Evolutionary conservation across 2,113 vertebrate species (phyloP).

Genomic region (Ochotona princeps): DNA sequence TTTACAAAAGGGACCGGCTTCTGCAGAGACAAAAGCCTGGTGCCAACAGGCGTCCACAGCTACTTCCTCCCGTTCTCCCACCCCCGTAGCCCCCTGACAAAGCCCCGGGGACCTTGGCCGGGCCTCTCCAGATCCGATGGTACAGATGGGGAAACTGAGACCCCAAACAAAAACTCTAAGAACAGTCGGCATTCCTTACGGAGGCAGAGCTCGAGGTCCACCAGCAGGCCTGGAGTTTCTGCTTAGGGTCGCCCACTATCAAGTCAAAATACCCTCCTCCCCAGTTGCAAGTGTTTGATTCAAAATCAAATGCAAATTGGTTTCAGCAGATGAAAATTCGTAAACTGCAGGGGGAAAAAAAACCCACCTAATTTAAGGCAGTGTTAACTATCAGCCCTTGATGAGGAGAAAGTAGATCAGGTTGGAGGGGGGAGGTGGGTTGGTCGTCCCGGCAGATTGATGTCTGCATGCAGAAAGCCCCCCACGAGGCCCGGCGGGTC

Average conservation of each 20-base stretch:
- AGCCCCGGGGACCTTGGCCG: not conserved
- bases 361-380: not conserved
- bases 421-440: not conserved
- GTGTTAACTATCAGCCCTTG: conserved; percentile 42
- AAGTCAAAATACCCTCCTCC: not conserved
- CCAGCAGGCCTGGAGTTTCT: not conserved
- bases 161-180: not conserved
- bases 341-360: not conserved
- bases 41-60: not conserved
- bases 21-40: conserved; percentile 39
- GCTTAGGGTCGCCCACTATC: not conserved
- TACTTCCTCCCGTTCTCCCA: not conserved
- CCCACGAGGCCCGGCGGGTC: not conserved
- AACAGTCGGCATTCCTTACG: not conserved
- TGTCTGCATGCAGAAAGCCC: conserved; percentile 12
- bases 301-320: conserved; percentile 53
- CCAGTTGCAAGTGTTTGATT: not conserved
- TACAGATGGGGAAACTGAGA: conserved; percentile 68
- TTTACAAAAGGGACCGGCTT: conserved; percentile 52
- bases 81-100: conserved; percentile 24
- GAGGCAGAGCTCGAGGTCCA: not conserved
- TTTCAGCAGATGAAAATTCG: conserved; percentile 64
- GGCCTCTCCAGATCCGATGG: not conserved
- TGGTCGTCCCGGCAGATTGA: not conserved
- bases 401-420: conserved; percentile 19